Base-by-base conservation (phyloP, 2,797 vertebrate genomes). In the Aplochiton taeniatus region DNA sequence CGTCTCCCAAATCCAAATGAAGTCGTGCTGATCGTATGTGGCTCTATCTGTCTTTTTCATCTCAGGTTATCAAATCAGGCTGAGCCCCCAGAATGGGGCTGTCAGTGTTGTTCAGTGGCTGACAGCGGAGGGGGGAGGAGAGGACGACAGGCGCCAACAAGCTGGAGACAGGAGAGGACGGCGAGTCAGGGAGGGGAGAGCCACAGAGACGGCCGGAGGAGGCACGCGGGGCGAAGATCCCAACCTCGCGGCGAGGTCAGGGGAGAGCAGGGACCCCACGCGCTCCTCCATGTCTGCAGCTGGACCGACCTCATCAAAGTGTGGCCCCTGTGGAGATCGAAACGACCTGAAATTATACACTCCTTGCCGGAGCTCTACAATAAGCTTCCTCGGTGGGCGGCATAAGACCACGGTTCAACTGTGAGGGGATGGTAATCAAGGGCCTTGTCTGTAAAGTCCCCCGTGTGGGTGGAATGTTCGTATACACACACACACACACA, bases 1-100 rank as follows among this genome's bases (percentile, higher is more conserved):
- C 18, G 59, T 8, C 54, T 58, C 12, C 20, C 65, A 59, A 69
- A 74, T 79, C 72, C 77, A 76, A 79, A 77, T 65, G 77, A 73
- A 78, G 50, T 51, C 41, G 60, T 66, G 60, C 54, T 16, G 59
- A 71, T 45, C 50, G 68, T 44, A 9, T 1, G 12, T 69, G 57
- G 59, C 67, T 60, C 58, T 45, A 68, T 72, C 69, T 67, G 48
- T 64, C 31, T 60, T 58, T 73, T 71, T 63, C 77, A 81, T 78
- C 63, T 41, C 57, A 20, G 63, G 68, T 87, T 81, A 78, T 77
- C 70, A 65, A 58, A 55, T 74, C 53, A 69, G 42, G 55, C 45
- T 31, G 31, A 31, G 31, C 31, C 31, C 31, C 31, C 31, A 65
- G 20, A 20, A 9, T 4, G 10, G 18, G 58, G 56, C 57, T 50